Evolutionary conservation across 1,140 invertebrate genomes (phyloP).

Genomic region (Bacillus rossius): DNA sequence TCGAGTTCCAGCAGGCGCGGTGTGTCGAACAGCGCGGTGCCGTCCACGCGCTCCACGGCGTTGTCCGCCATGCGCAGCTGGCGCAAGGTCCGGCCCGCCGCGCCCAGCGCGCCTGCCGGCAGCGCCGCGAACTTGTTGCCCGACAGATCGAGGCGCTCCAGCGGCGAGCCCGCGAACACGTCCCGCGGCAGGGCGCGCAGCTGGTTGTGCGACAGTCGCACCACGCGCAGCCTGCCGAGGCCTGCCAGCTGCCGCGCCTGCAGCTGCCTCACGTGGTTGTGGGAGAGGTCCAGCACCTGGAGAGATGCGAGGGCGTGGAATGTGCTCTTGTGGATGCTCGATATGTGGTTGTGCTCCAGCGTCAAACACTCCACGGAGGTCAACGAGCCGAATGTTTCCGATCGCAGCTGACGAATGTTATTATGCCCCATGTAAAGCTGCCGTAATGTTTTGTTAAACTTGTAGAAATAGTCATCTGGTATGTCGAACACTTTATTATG

Average conservation of each 20-base stretch:
- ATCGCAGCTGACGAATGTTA: slow-evolving; percentile 59
- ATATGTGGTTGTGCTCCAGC: slow-evolving; percentile 67
- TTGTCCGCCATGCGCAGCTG: slow-evolving; percentile 74
- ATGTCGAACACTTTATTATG: slow-evolving; percentile 59
- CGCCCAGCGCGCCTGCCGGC: slow-evolving; percentile 61
- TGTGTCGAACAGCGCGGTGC: slow-evolving; percentile 77
- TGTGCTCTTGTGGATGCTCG: slow-evolving; percentile 62
- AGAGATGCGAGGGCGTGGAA: slow-evolving; percentile 65
- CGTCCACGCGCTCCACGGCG: slow-evolving; percentile 79
- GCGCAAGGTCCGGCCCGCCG: slow-evolving; percentile 69
- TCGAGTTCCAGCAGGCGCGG: slow-evolving; percentile 72
- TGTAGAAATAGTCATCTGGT: slow-evolving; percentile 55
- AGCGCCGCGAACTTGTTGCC: slow-evolving; percentile 71
- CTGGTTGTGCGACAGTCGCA: slow-evolving; percentile 71
- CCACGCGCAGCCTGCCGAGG: slow-evolving; percentile 62
- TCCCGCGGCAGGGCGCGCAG: slow-evolving; percentile 70
- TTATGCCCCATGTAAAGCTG: slow-evolving; percentile 70
- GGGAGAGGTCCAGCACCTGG: slow-evolving; percentile 72
- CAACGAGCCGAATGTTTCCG: slow-evolving; percentile 62
- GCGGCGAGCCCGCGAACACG: slow-evolving; percentile 68
- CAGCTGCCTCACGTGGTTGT: slow-evolving; percentile 69
- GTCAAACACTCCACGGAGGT: slow-evolving; percentile 65
- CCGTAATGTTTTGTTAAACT: slow-evolving; percentile 52
- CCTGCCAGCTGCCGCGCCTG: slow-evolving; percentile 79
- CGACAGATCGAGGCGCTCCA: slow-evolving; percentile 75